These are phyloP conservation scores for Squalus acanthias DNA, from an alignment of 2,797 vertebrate genomes.

Conservation along the genomic window DNA sequence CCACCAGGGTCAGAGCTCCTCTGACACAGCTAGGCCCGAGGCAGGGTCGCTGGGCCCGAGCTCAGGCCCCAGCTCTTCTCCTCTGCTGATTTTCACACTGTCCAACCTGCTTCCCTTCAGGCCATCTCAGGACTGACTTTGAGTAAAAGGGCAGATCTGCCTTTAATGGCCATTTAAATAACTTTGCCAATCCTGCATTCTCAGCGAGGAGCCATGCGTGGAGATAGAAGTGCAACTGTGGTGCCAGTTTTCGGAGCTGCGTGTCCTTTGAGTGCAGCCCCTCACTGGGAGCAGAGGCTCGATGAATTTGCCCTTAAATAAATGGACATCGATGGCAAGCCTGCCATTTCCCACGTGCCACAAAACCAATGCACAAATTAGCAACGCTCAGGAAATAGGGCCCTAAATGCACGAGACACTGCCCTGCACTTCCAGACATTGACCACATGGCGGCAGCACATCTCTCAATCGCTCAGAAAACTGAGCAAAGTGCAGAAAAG, in stretches of 20 bases:
- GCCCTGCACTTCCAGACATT: neutral
- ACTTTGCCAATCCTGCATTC: no score
- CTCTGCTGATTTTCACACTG: neutral
- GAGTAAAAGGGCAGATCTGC: neutral
- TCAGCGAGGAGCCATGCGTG: no score
- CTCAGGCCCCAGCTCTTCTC: neutral
- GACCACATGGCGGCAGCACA: conserved; percentile 17
- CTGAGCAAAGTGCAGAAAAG: neutral
- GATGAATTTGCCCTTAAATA: neutral
- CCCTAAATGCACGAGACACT: neutral
- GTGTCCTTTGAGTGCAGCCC: no score
- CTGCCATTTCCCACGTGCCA: neutral
- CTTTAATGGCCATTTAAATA: no score
- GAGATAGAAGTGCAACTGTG: neutral
- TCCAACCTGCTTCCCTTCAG: neutral
- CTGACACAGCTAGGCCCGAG: no score
- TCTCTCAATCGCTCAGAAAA: neutral
- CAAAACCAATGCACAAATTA: neutral
- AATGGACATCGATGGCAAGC: neutral
- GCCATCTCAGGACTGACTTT: no score
- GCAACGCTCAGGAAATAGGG: no score
- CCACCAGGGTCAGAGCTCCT: no score
- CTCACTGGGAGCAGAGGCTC: neutral
- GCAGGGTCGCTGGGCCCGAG: neutral
- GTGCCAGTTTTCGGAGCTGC: neutral